These are phyloP conservation scores for Acipenser transmontanus DNA, from an alignment of 2,797 vertebrate genomes.

Conservation along the genomic window DNA sequence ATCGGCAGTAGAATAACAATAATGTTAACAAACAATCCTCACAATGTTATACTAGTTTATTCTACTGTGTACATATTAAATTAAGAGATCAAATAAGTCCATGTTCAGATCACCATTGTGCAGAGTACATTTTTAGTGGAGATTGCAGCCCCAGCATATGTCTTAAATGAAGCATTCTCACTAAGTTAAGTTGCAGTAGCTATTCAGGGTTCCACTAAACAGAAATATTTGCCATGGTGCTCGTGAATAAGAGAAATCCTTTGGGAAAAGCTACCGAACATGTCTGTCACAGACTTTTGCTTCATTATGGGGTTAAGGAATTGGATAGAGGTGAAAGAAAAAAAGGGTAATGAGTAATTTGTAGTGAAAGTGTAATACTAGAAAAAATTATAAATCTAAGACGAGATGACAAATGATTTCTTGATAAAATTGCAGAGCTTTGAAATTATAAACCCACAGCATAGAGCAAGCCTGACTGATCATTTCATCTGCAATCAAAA, in stretches of 20 bases:
- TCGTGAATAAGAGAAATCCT: neutral
- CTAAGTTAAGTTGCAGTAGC: no score
- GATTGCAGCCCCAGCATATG: no score
- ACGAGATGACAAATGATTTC: slow-evolving; percentile 1
- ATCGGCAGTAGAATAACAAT: no score
- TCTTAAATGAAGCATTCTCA: no score
- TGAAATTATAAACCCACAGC: slow-evolving; percentile 36
- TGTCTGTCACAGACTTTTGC: neutral
- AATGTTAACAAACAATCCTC: no score
- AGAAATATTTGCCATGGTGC: neutral
- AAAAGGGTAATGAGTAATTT: neutral
- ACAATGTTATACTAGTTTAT: no score
- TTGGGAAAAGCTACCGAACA: neutral
- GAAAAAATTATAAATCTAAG: neutral
- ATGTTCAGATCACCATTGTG: no score
- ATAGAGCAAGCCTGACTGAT: slow-evolving; percentile 29
- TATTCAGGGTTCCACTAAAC: no score
- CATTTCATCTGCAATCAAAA: slow-evolving; percentile 35
- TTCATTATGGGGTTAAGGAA: neutral
- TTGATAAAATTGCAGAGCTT: slow-evolving; percentile 4
- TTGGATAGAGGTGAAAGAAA: neutral
- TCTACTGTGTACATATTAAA: no score
- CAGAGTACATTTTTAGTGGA: no score
- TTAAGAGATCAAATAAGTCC: no score
- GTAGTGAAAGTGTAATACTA: neutral